Percentiles rank a stretch among this genome's conserved stretches.
phyloP scores from a whole-genome alignment of 2,888 invertebrate genomes.

The Nymphalis urticae region DNA sequence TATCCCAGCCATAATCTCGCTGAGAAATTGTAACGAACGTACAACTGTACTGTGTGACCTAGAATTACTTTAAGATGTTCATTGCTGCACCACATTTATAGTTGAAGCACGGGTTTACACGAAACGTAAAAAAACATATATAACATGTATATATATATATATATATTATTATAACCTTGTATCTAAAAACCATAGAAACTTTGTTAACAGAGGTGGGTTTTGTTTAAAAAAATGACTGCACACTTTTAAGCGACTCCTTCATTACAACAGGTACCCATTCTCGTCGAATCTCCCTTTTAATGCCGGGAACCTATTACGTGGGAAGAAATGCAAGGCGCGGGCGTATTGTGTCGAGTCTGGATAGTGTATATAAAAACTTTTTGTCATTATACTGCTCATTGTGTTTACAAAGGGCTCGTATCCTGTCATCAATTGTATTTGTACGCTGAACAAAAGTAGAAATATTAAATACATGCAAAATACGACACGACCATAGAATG shows the following conservation, averaged over 20 bases:
- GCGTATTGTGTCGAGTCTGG: constrained; percentile 66
- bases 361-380: constrained; percentile 63
- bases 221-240: constrained; percentile 15
- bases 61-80: constrained; percentile 5
- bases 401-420: constrained; percentile 68
- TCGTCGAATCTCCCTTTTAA: constrained; percentile 37
- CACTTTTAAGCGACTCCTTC: constrained; percentile 31
- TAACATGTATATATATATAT: not conserved
- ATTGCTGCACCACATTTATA: constrained; percentile 3
- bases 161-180: not conserved
- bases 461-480: constrained; percentile 5
- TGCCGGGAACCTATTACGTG: constrained; percentile 51
- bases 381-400: constrained; percentile 74
- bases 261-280: constrained; percentile 36
- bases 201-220: constrained; percentile 12
- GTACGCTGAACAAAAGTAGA: constrained; percentile 28
- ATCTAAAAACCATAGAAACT: not conserved
- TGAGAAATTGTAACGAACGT: constrained; percentile 8
- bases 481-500: not conserved
- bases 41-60: constrained; percentile 10
- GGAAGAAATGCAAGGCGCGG: constrained; percentile 68
- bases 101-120: not conserved
- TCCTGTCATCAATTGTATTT: constrained; percentile 68
- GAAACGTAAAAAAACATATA: not conserved
- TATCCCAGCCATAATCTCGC: constrained; percentile 5